Evolutionary conservation across 2,888 invertebrate species (phyloP).

Genomic region (Halocaridina rubra): DNA sequence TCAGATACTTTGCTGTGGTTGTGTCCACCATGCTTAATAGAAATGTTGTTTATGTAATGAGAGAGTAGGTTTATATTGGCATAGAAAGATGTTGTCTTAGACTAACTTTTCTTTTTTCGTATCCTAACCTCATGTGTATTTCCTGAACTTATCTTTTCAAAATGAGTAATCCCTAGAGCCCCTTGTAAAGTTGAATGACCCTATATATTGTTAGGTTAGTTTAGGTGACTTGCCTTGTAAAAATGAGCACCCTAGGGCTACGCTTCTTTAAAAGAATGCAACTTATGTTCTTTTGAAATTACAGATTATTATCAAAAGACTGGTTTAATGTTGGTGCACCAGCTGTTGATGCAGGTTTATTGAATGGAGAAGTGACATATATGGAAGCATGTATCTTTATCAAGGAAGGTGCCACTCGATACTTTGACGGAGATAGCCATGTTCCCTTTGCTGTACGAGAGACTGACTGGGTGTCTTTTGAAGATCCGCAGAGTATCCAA

Average conservation of each 20-base stretch:
- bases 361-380: conserved; percentile 78
- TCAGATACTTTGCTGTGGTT: too few relatives aligned
- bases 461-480: conserved; percentile 88
- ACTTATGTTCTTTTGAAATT: not conserved
- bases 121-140: not conserved
- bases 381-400: conserved; percentile 79
- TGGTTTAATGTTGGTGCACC: conserved; percentile 50
- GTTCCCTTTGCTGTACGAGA: conserved; percentile 81
- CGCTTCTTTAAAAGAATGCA: too few relatives aligned
- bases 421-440: conserved; percentile 77
- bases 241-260: too few relatives aligned
- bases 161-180: too few relatives aligned
- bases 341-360: conserved; percentile 49
- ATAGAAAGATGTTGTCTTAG: too few relatives aligned
- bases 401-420: conserved; percentile 70
- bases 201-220: too few relatives aligned
- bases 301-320: conserved; percentile 11
- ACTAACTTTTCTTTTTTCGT: too few relatives aligned
- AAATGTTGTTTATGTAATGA: too few relatives aligned
- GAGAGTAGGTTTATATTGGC: too few relatives aligned
- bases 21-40: too few relatives aligned
- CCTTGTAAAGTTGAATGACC: too few relatives aligned
- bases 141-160: not conserved
- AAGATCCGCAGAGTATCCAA: conserved; percentile 77
- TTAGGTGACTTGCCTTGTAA: too few relatives aligned